Conservation (phyloP, 2,113 vertebrate species). For the Colaptes auratus region DNA sequence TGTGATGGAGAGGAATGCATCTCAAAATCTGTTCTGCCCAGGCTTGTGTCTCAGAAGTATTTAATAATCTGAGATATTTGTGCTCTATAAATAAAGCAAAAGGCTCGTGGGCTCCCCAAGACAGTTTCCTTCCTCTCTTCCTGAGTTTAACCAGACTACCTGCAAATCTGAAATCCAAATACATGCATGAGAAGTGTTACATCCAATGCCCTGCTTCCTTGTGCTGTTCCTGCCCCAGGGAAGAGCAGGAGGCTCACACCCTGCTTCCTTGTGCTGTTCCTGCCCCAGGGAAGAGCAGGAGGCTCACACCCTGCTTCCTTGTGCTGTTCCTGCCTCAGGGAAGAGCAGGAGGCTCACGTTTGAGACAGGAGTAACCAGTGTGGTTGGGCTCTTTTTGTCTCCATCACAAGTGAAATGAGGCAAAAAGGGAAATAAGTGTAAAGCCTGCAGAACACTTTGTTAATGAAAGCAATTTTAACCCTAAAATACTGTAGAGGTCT, state of each 20-base stretch:
- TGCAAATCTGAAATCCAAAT: background rate
- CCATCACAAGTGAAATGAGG: background rate
- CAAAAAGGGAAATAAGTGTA: background rate
- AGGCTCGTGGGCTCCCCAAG: background rate
- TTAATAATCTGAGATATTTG: background rate
- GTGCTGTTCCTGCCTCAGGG: background rate
- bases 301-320: background rate
- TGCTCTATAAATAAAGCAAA: background rate
- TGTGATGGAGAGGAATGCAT: background rate
- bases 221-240: background rate
- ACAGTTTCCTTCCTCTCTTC: background rate
- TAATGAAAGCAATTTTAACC: background rate
- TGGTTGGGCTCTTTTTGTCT: background rate
- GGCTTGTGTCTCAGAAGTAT: background rate
- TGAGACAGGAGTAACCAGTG: rapidly evolving
- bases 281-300: background rate
- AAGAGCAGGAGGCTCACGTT: background rate
- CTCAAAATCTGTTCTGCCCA: background rate
- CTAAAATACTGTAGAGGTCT: background rate
- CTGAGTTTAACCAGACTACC: background rate
- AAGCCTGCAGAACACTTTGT: background rate
- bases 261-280: background rate
- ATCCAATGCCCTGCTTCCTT: background rate
- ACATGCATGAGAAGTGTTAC: rapidly evolving
- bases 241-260: background rate